Percentiles rank a stretch among this genome's conserved stretches.
Conservation (phyloP, 2,113 vertebrate species). For the Anseranas semipalmata region DNA sequence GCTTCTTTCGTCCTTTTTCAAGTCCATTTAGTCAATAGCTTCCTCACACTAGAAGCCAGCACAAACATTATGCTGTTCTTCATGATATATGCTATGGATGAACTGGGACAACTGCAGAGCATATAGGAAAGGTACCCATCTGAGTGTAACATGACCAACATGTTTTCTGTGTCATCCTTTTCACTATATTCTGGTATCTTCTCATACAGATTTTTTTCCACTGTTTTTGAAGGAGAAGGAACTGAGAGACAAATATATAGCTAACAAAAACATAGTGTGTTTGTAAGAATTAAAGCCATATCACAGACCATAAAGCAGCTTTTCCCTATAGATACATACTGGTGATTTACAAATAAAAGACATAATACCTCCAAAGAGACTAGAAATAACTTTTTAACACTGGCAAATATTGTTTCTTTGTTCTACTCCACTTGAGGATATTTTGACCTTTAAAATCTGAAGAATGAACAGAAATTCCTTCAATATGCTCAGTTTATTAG, state of each 20-base stretch:
- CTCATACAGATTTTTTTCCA: background rate
- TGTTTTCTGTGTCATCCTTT: background rate
- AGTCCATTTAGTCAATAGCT: background rate
- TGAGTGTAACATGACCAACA: background rate
- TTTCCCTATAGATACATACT: background rate
- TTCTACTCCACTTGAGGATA: background rate
- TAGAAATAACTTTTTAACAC: background rate
- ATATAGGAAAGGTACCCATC: background rate
- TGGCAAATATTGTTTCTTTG: background rate
- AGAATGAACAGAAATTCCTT: background rate
- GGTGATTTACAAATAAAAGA: background rate
- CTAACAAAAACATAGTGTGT: background rate
- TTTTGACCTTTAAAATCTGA: background rate
- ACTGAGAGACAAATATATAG: background rate
- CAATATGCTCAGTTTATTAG: background rate
- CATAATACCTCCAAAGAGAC: background rate
- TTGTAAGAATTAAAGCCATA: background rate
- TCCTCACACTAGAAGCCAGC: background rate
- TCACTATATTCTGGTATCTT: background rate
- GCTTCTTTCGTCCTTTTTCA: background rate
- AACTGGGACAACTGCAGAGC: background rate
- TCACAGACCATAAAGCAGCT: background rate
- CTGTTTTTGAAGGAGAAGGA: background rate
- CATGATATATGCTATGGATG: background rate
- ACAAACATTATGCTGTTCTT: background rate